A percentile compares a stretch with the other conserved stretches of the same genome.
Conservation (phyloP, 2,888 invertebrate genomes). For the Aleiodes leptofemur region DNA sequence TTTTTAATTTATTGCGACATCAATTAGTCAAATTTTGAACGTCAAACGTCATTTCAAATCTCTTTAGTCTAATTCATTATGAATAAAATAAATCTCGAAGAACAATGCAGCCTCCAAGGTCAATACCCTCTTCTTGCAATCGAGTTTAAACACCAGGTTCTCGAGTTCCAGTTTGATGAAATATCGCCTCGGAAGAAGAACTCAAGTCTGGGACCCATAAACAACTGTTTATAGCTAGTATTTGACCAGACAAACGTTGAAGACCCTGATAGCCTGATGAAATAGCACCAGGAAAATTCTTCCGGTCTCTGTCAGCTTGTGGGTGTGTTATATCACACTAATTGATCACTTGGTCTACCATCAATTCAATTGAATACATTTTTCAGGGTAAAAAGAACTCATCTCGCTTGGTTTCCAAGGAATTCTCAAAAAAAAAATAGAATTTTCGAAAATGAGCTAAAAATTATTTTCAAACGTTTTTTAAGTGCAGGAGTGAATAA, state of each 20-base stretch:
- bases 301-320: not conserved
- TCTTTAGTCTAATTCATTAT: too few relatives aligned
- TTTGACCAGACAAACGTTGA: not conserved
- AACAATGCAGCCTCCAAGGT: not conserved
- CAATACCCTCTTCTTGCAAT: slow-evolving; percentile 19
- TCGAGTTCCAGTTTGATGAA: slow-evolving; percentile 43
- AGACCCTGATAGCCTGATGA: not conserved
- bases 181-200: slow-evolving; percentile 32
- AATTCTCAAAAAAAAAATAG: too few relatives aligned
- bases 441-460: too few relatives aligned
- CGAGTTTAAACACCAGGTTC: slow-evolving; percentile 35
- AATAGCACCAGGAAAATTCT: slow-evolving; percentile 13
- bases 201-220: slow-evolving; percentile 24
- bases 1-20: too few relatives aligned
- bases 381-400: too few relatives aligned
- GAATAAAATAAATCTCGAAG: too few relatives aligned
- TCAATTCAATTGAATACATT: not conserved
- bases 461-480: too few relatives aligned
- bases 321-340: not conserved
- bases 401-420: too few relatives aligned
- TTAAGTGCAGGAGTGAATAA: too few relatives aligned
- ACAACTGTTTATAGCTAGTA: slow-evolving; percentile 19
- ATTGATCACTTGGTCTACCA: not conserved
- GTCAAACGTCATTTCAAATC: too few relatives aligned
- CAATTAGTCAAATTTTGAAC: too few relatives aligned